phyloP scores from a whole-genome alignment of 2,888 invertebrate species.

The Papilio demoleus region DNA sequence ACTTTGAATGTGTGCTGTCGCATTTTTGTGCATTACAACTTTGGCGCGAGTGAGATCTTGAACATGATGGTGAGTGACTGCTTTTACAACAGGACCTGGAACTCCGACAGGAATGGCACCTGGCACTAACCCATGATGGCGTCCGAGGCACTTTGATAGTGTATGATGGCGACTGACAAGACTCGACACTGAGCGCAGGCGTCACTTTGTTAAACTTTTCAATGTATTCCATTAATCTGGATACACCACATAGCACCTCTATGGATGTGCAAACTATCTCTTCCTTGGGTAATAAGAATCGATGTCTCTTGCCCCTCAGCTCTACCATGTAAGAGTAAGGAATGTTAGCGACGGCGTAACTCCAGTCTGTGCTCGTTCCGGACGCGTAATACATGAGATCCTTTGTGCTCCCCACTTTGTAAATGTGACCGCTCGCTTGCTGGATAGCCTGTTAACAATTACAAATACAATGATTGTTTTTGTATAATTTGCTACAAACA shows the following conservation, averaged over 20 bases:
- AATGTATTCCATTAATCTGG: slow-evolving; percentile 66
- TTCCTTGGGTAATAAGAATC: slow-evolving; percentile 71
- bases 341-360: slow-evolving; percentile 67
- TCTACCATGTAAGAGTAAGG: slow-evolving; percentile 77
- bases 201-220: slow-evolving; percentile 50
- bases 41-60: slow-evolving; percentile 28
- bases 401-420: slow-evolving; percentile 77
- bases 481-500: not conserved
- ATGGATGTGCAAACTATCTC: slow-evolving; percentile 63
- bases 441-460: slow-evolving; percentile 63
- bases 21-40: slow-evolving; percentile 27
- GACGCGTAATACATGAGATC: slow-evolving; percentile 77
- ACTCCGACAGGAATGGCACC: slow-evolving; percentile 32
- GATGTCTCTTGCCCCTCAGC: slow-evolving; percentile 66
- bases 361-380: slow-evolving; percentile 75
- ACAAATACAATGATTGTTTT: not conserved
- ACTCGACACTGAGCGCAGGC: not conserved
- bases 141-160: slow-evolving; percentile 27
- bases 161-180: slow-evolving; percentile 12
- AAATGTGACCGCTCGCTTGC: slow-evolving; percentile 63
- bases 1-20: slow-evolving; percentile 30
- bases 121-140: slow-evolving; percentile 41
- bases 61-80: slow-evolving; percentile 22
- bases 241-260: slow-evolving; percentile 63
- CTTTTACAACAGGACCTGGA: slow-evolving; percentile 30